Percentiles rank a stretch among this genome's conserved stretches.
These are phyloP conservation scores for Hoplodrina blanda DNA, from an alignment of 2,888 invertebrate species.

Conservation along the genomic window DNA sequence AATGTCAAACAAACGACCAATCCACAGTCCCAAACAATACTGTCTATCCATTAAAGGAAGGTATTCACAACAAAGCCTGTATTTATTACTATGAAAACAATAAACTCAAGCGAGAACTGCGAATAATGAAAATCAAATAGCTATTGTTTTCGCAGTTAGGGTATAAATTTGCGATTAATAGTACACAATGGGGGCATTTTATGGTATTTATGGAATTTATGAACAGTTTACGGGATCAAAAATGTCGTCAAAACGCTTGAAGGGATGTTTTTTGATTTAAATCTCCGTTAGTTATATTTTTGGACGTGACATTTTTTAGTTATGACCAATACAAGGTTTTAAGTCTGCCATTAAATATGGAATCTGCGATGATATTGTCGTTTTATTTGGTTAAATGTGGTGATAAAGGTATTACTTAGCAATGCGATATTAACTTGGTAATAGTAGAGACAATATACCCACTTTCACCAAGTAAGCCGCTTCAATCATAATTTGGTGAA, in stretches of 20 bases:
- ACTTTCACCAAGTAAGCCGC: too few relatives aligned
- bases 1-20: conserved; percentile 10
- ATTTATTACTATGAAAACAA: conserved; percentile 63
- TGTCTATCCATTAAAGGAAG: conserved; percentile 35
- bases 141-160: conserved; percentile 58
- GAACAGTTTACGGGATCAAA: conserved; percentile 51
- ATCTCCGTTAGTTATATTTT: conserved; percentile 6
- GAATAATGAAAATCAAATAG: conserved; percentile 65
- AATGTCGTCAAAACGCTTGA: conserved; percentile 32
- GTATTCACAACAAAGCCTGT: conserved; percentile 44
- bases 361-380: background rate
- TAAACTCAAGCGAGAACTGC: conserved; percentile 51
- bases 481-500: too few relatives aligned
- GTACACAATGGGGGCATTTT: conserved; percentile 45
- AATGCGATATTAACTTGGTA: too few relatives aligned
- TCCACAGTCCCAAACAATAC: conserved; percentile 13
- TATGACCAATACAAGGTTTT: background rate
- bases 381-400: background rate
- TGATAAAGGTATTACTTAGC: too few relatives aligned
- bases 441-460: too few relatives aligned
- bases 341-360: background rate
- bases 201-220: conserved; percentile 39
- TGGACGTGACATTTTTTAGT: conserved; percentile 39
- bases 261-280: conserved; percentile 29
- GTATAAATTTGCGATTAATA: conserved; percentile 58